Evolutionary conservation across 1,140 invertebrate genomes (phyloP), one percentile per base, ranked within the genome.

Genomic region (Prorops nasuta): DNA sequence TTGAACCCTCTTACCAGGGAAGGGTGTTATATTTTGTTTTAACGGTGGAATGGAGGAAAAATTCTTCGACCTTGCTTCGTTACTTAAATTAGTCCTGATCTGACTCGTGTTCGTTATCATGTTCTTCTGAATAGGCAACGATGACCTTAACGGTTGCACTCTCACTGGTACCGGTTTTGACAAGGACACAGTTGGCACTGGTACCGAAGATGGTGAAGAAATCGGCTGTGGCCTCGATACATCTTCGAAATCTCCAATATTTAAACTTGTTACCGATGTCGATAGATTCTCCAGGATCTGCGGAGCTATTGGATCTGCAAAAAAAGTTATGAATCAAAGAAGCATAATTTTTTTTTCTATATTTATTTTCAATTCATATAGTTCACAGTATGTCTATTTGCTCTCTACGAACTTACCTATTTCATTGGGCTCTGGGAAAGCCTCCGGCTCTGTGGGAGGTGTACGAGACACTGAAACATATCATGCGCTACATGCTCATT

Each of bases 381-480:
- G 3, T 6, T 14, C 34, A 2, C 14, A n/a, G 14, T 39, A n/a
- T n/a, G n/a, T n/a, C n/a, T n/a, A n/a, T n/a, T n/a, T n/a, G n/a
- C n/a, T n/a, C n/a, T n/a, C n/a, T n/a, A n/a, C n/a, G n/a, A n/a
- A 68, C 72, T 73, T 65, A 78, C 74, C 74, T 65, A 70, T 52
- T 9, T 77, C 76, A 51, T 64, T 67, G 73, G 74, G 72, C 68
- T 76, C 72, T 45, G 63, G 53, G 54, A 71, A 76, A 76, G 69
- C 71, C 71, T 77, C 74, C 45, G 64, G 56, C 64, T 74, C 72
- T 43, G 64, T 63, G 49, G 73, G 75, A 50, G 76, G 76, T 46
- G 76, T 78, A 56, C 76, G 76, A 71, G 69, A 72, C 72, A 78
- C 76, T 78, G 73, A 69, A 78, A 78, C 74, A 78, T 66, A 76